These are phyloP conservation scores for Tetragnatha versicolor DNA, from an alignment of 1,140 invertebrate genomes.

Conservation along the genomic window DNA sequence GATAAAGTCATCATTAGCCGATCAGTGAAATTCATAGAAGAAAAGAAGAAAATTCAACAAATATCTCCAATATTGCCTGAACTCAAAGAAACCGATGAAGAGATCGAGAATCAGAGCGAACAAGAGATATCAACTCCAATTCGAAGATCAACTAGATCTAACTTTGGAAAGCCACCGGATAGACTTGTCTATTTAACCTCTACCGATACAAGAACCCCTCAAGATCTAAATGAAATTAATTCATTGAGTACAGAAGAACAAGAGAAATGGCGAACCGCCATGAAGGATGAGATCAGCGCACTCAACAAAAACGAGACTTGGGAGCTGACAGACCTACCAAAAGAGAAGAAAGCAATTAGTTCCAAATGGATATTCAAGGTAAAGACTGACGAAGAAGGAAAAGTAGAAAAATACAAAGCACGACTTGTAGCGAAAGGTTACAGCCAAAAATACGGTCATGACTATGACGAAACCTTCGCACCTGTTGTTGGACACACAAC, in stretches of 20 bases:
- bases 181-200: too few relatives aligned
- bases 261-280: too few relatives aligned
- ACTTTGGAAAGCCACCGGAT: too few relatives aligned
- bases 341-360: not conserved
- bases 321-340: not conserved
- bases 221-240: too few relatives aligned
- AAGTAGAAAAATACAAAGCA: slow-evolving; percentile 60
- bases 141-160: too few relatives aligned
- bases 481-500: slow-evolving; percentile 59
- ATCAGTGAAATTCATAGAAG: slow-evolving; percentile 1
- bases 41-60: too few relatives aligned
- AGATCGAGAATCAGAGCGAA: too few relatives aligned
- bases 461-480: slow-evolving; percentile 62
- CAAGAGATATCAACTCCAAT: too few relatives aligned
- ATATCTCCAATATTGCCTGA: too few relatives aligned
- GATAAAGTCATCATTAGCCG: not conserved
- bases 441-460: slow-evolving; percentile 58
- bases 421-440: slow-evolving; percentile 64
- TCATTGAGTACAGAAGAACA: too few relatives aligned
- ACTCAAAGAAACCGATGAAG: too few relatives aligned
- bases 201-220: too few relatives aligned
- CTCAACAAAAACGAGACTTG: not conserved
- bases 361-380: slow-evolving; percentile 48
- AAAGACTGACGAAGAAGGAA: slow-evolving; percentile 31
- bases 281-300: not conserved